These are phyloP conservation scores for Ptyas mucosa DNA, from an alignment of 2,113 vertebrate genomes.

Conservation along the genomic window DNA sequence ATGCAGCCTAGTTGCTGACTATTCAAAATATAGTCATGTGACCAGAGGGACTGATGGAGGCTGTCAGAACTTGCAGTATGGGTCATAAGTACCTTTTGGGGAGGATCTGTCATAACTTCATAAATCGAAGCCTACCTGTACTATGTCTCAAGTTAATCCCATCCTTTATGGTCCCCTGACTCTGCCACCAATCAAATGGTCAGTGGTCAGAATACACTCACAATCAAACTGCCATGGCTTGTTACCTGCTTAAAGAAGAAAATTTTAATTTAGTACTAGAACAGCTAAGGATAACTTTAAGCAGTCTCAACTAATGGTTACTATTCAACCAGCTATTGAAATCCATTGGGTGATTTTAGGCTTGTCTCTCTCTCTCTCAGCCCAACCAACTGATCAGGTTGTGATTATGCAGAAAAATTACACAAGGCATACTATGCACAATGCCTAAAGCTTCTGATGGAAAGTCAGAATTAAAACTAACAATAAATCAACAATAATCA, in stretches of 20 bases:
- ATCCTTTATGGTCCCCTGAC: neutral
- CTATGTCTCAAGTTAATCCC: neutral
- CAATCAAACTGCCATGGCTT: neutral
- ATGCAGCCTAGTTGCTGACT: neutral
- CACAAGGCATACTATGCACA: neutral
- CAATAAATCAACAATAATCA: neutral
- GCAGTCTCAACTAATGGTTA: neutral
- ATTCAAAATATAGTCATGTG: neutral
- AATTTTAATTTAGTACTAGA: neutral
- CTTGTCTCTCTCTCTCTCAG: neutral
- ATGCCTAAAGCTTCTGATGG: neutral
- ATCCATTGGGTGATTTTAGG: neutral
- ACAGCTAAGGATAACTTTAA: neutral
- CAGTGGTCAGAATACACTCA: neutral
- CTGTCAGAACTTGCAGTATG: neutral
- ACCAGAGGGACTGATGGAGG: neutral
- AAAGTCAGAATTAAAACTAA: neutral
- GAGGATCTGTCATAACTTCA: neutral
- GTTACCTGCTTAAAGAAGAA: neutral
- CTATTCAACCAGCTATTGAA: neutral
- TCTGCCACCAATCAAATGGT: neutral
- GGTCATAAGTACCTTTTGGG: too few species aligned
- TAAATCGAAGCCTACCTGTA: neutral
- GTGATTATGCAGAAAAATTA: neutral
- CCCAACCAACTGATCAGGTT: neutral